Evolutionary conservation across 2,888 invertebrate species (phyloP), one percentile per base, ranked within the genome.

Genomic region (Zygogramma bicolorata): DNA sequence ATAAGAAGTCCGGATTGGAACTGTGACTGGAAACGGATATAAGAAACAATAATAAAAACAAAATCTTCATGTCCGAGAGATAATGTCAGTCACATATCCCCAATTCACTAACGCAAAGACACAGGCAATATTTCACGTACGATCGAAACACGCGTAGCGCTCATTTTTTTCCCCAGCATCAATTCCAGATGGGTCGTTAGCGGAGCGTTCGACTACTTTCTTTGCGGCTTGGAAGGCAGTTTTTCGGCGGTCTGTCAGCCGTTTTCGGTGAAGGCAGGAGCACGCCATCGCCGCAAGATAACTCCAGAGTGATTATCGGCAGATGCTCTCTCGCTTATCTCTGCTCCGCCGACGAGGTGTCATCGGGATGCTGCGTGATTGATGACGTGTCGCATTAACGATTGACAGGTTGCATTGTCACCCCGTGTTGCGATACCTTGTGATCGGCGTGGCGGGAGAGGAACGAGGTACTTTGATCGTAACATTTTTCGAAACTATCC

Each of bases 331-430:
- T 76, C 75, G 73, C 59, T 65, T n/a, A n/a, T n/a, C 57, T 65
- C 65, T 65, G 81, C 80, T 80, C 75, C 81, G 76, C 74, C 80
- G 81, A 73, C 81, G 81, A 81, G 83, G 82, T 83, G 84, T 84
- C 84, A 82, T 80, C 81, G 79, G 80, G 79, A 75, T 77, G 81
- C 78, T 78, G 75, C 73, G 83, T 86, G 86, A 86, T 86, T 86
- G 85, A 86, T 86, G 86, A 83, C 84, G 79, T 82, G 79, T 81
- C 81, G 83, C 85, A 86, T 86, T 86, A 86, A 81, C 80, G 82
- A 85, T 85, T 85, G 86, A 86, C 86, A 85, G 83, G 80, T 81
- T 77, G 84, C 81, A 85, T 85, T 85, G 86, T 85, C 85, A 82
- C 81, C 74, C 65, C 62, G 75, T 73, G 73, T 69, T 62, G 69